phyloP scores from a whole-genome alignment of 2,888 invertebrate species.

The Amphipyra berbera region DNA sequence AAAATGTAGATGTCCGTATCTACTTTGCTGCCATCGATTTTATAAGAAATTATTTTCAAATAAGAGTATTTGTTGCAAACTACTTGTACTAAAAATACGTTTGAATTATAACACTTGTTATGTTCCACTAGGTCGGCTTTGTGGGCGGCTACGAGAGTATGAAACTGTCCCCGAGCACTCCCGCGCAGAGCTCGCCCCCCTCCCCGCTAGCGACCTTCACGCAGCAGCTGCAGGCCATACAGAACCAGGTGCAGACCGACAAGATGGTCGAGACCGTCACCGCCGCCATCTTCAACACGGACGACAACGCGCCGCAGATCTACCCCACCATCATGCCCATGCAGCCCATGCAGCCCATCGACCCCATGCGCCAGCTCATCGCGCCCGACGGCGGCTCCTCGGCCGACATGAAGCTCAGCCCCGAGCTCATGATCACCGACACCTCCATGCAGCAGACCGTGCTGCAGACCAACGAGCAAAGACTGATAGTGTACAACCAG shows the following conservation, averaged over 20 bases:
- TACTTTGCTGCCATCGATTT: no score
- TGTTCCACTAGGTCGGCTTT: conserved; percentile 71
- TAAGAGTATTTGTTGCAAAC: not conserved
- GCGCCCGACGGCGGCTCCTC: conserved; percentile 72
- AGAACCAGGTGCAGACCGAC: conserved; percentile 87
- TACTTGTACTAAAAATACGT: not conserved
- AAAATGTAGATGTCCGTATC: no score
- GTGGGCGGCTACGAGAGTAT: conserved; percentile 84
- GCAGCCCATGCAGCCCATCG: conserved; percentile 58
- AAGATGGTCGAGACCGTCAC: conserved; percentile 88
- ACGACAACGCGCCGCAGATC: conserved; percentile 76
- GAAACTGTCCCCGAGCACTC: conserved; percentile 88
- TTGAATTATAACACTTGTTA: not conserved
- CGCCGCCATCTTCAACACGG: conserved; percentile 86
- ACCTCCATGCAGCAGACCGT: conserved; percentile 65
- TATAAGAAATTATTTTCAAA: no score
- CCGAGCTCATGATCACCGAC: conserved; percentile 77
- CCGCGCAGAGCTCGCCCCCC: conserved; percentile 77
- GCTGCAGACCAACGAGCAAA: conserved; percentile 65
- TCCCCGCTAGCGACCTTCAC: conserved; percentile 81
- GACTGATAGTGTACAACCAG: conserved; percentile 73
- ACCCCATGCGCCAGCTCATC: conserved; percentile 74
- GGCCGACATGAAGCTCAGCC: conserved; percentile 77
- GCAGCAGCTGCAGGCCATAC: conserved; percentile 85
- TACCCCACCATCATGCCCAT: conserved; percentile 70